phyloP scores from a whole-genome alignment of 2,113 vertebrate species.

The Mustela nigripes region DNA sequence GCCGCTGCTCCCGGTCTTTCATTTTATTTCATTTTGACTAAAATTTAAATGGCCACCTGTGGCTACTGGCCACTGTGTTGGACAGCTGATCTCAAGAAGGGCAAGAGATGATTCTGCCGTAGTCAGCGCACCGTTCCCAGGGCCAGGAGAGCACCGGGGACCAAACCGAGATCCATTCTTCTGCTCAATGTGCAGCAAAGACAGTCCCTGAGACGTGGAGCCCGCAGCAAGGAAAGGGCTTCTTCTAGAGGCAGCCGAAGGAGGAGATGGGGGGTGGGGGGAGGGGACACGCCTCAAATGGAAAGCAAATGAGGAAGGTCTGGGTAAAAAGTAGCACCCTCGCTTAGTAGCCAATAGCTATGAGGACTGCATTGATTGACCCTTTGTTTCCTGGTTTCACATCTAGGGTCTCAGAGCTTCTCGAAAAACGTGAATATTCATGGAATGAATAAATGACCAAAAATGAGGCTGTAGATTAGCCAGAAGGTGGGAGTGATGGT shows the following conservation, averaged over 20 bases:
- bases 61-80: background rate
- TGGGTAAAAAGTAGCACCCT: background rate
- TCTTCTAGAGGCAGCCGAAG: background rate
- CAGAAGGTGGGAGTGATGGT: background rate
- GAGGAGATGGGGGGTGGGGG: background rate
- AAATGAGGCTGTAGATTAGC: background rate
- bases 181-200: background rate
- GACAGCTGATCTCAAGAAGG: background rate
- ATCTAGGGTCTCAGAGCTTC: background rate
- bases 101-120: background rate
- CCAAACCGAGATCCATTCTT: background rate
- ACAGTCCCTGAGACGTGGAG: background rate
- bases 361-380: background rate
- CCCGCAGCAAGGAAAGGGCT: background rate
- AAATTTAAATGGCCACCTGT: background rate
- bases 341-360: background rate
- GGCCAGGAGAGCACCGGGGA: background rate
- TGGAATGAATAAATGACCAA: background rate
- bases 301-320: background rate
- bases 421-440: background rate
- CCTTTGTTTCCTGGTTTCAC: background rate
- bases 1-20: background rate
- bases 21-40: background rate
- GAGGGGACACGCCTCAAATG: background rate
- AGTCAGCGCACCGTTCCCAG: fast-evolving